phyloP scores from a whole-genome alignment of 2,888 invertebrate genomes.

The Zootermopsis nevadensis region DNA sequence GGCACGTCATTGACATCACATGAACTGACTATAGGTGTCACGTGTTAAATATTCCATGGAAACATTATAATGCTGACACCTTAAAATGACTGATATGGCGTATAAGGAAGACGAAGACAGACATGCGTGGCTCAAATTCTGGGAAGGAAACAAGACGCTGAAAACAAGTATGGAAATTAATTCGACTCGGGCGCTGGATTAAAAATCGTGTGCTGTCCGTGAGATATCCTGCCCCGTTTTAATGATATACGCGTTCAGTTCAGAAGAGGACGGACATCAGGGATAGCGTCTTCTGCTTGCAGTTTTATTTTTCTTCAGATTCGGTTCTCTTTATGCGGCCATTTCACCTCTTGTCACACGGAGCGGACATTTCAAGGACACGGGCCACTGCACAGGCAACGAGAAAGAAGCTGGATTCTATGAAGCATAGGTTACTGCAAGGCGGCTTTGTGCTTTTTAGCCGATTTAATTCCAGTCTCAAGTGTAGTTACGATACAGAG shows the following conservation, averaged over 20 bases:
- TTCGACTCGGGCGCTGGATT: not conserved
- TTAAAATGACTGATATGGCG: not conserved
- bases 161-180: not conserved
- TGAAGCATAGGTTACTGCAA: not conserved
- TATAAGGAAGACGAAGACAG: not conserved
- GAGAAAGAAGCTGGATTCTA: not conserved
- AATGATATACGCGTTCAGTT: not conserved
- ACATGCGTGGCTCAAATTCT: not conserved
- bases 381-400: not conserved
- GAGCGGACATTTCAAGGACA: constrained; percentile 12
- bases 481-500: not conserved
- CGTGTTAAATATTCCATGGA: not conserved
- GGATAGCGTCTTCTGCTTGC: not conserved
- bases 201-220: not conserved
- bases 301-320: not conserved
- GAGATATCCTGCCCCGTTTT: not conserved
- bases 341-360: not conserved
- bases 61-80: not conserved
- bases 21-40: not conserved
- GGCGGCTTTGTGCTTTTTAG: not conserved
- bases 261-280: not conserved
- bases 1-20: not conserved
- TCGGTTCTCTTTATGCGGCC: not conserved
- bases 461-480: not conserved
- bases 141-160: not conserved